phyloP scores from a whole-genome alignment of 2,888 invertebrate genomes.

The Drosophila nigricruria region DNA sequence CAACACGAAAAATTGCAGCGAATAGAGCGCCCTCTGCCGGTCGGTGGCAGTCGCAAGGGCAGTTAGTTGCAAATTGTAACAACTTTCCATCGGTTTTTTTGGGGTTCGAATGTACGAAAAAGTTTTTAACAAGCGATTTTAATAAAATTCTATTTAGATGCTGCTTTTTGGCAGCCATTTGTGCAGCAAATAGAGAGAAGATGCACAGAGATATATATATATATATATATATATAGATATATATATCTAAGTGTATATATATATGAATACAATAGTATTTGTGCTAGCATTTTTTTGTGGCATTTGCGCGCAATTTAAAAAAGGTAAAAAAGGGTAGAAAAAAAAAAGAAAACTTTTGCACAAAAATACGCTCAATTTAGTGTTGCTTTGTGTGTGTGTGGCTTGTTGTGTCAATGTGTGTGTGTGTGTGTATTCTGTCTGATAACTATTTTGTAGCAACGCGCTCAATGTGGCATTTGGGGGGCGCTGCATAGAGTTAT shows the following conservation, averaged over 20 bases:
- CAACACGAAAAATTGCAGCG: slow-evolving; percentile 14
- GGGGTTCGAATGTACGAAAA: slow-evolving; percentile 42
- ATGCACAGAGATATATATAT: neutral
- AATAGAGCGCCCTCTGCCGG: neutral
- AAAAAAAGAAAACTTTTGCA: slow-evolving; percentile 27
- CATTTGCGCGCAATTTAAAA: slow-evolving; percentile 34
- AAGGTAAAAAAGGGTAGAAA: slow-evolving; percentile 14
- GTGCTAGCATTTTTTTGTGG: slow-evolving; percentile 11
- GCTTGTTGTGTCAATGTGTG: slow-evolving; percentile 20
- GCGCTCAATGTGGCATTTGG: slow-evolving; percentile 14
- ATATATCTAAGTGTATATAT: neutral
- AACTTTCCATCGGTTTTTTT: slow-evolving; percentile 43
- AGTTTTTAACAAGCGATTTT: slow-evolving; percentile 80
- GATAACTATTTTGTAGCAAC: slow-evolving; percentile 46
- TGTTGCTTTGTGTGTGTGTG: slow-evolving; percentile 16
- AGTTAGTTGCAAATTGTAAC: slow-evolving; percentile 25
- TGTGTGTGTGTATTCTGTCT: slow-evolving; percentile 21
- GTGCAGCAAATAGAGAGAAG: slow-evolving; percentile 22
- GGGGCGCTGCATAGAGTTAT: slow-evolving; percentile 15
- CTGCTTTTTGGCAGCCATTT: slow-evolving; percentile 63
- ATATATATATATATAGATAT: slow-evolving; percentile 2
- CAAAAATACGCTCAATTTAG: slow-evolving; percentile 54
- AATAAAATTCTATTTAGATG: slow-evolving; percentile 77
- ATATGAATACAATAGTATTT: slow-evolving; percentile 2
- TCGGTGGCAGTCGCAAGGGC: neutral